Base-by-base conservation (phyloP, 2,113 vertebrate genomes). In the Hippoglossus stenolepis region DNA sequence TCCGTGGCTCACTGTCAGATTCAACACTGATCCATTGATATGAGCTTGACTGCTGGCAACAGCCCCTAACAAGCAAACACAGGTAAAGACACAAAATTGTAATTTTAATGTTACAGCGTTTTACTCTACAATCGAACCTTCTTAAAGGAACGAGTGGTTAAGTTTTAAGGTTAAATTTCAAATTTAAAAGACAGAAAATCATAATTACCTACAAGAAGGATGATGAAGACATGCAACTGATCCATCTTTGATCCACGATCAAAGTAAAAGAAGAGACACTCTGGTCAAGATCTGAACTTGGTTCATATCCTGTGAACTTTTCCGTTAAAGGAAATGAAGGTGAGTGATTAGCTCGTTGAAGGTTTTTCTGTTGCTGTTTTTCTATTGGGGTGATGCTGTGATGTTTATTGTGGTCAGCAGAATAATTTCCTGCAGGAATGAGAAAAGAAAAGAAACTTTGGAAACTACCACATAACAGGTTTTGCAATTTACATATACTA, bases 21-120 rank as follows among this genome's bases (percentile, higher is more conserved):
- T 61, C 64, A 77, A 18, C 21, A 24, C 65, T 62, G 61, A 61
- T 61, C 0, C 56, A 58, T 47, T 20, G 47, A 63, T 35, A 65
- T 49, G 6, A 57, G 13, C 21, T 24, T 3, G 40, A 31, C 61
- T 49, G 56, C 28, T 43, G 31, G 26, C 65, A 45, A 66, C 23
- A 57, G 57, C 28, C 59, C 57, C 86, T 87, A 40, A 4, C 78
- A 72, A 2, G 74, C 17, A 83, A 75, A 38, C 45, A 47, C 45
- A 47, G 3, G 5, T 12, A 2, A 47, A 47, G 15, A 15, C 17
- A 17, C 47, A 18, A 49, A 18, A 4, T 15, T 49, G 2, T 49
- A 38, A 38, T n/a, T 54, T 54, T 54, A 54, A 54, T 54, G n/a
- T 54, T 18, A 2, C 18, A 21, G n/a, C 51, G 9, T 9, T 21